Conservation (phyloP, 1,140 invertebrate genomes). For the Drosophila orosa region DNA sequence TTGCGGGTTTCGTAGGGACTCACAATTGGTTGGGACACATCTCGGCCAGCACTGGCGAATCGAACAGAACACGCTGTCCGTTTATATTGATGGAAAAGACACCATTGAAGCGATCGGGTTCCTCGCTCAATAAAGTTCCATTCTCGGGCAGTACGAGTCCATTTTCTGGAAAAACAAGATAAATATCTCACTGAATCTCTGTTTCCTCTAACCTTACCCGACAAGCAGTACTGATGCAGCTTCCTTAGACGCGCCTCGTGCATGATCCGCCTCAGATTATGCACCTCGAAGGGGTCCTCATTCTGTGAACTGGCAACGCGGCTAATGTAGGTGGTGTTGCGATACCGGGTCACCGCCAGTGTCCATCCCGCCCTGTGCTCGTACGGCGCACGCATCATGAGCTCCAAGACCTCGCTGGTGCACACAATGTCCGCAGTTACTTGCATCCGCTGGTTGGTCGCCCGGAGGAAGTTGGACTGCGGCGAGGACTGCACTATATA, state of each 20-base stretch:
- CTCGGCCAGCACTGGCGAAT: conserved; percentile 57
- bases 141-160: neutral
- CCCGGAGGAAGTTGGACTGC: neutral
- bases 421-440: conserved; percentile 50
- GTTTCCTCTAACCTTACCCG: conserved; percentile 2
- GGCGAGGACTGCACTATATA: conserved; percentile 19
- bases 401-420: conserved; percentile 37
- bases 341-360: conserved; percentile 41
- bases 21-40: neutral
- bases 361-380: conserved; percentile 48
- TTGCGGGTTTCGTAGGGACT: neutral
- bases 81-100: conserved; percentile 32
- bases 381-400: conserved; percentile 59
- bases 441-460: neutral
- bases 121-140: neutral
- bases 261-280: neutral
- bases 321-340: conserved; percentile 57
- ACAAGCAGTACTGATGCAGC: conserved; percentile 37
- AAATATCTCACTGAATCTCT: too few species aligned
- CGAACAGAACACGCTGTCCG: conserved; percentile 24
- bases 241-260: conserved; percentile 22
- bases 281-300: conserved; percentile 6
- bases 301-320: neutral
- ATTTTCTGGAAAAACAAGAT: conserved; percentile 18
- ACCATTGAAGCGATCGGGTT: conserved; percentile 20